Percentiles rank a stretch among this genome's conserved stretches.
phyloP scores from a whole-genome alignment of 2,797 vertebrate species.

The Gymnothorax javanicus region DNA sequence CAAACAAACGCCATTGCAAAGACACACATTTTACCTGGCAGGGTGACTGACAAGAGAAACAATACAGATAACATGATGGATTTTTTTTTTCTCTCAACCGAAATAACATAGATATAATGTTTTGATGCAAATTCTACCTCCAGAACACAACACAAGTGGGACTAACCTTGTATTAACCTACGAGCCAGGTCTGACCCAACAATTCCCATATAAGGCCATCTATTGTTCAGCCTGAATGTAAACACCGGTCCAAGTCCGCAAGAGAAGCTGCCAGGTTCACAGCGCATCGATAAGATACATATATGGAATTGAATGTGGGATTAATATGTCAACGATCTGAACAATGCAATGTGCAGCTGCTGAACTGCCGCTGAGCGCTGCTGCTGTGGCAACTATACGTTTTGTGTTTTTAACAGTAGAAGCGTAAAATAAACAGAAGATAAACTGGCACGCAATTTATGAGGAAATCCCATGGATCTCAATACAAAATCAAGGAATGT shows the following conservation, averaged over 20 bases:
- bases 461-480: background rate
- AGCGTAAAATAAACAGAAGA: conserved; percentile 24
- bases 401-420: conserved; percentile 24
- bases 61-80: background rate
- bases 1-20: conserved; percentile 5
- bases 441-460: background rate
- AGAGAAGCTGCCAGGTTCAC: conserved; percentile 41
- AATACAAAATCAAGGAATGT: background rate
- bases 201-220: conserved; percentile 39
- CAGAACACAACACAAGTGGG: background rate
- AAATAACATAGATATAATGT: background rate
- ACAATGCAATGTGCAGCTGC: conserved; percentile 41
- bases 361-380: conserved; percentile 34
- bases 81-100: too few species aligned
- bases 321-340: conserved; percentile 50
- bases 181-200: background rate
- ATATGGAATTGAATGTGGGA: conserved; percentile 49
- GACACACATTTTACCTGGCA: background rate
- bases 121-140: background rate
- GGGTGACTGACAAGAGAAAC: background rate
- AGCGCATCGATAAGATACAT: conserved; percentile 43
- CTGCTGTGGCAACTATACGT: conserved; percentile 30
- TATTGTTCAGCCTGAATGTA: conserved; percentile 45
- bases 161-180: background rate
- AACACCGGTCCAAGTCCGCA: conserved; percentile 44